phyloP scores from a whole-genome alignment of 1,140 invertebrate genomes.

The Ectropis grisescens region DNA sequence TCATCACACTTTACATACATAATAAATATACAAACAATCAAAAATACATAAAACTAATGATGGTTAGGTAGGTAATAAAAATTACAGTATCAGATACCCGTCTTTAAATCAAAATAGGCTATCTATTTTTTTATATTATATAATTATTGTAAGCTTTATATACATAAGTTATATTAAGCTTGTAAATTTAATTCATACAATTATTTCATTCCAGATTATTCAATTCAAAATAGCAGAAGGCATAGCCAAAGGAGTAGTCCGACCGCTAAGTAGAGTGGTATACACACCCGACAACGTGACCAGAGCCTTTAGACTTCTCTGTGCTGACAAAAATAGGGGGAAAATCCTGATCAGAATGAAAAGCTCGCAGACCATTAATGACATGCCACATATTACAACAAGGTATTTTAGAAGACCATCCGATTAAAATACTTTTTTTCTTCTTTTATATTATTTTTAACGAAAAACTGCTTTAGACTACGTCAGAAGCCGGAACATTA shows the following conservation, averaged over 20 bases:
- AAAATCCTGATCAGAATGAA: conserved; percentile 19
- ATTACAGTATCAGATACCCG: too few species aligned
- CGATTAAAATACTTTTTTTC: background rate
- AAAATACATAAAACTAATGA: too few species aligned
- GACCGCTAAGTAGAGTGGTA: conserved; percentile 14
- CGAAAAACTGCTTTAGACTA: too few species aligned
- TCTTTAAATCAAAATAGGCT: too few species aligned
- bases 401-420: conserved; percentile 6
- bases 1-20: too few species aligned
- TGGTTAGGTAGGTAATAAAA: too few species aligned
- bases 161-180: too few species aligned
- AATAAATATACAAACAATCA: too few species aligned
- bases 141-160: too few species aligned
- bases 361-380: conserved; percentile 3
- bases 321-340: conserved; percentile 12
- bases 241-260: conserved; percentile 16
- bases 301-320: conserved; percentile 16
- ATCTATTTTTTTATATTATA: too few species aligned
- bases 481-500: too few species aligned
- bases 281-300: conserved; percentile 12
- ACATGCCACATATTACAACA: conserved; percentile 7
- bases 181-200: too few species aligned
- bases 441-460: background rate
- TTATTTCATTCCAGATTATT: conserved; percentile 9
- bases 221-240: conserved; percentile 14